Evolutionary conservation across 2,888 invertebrate genomes (phyloP).

Genomic region (Anaspis maculata): DNA sequence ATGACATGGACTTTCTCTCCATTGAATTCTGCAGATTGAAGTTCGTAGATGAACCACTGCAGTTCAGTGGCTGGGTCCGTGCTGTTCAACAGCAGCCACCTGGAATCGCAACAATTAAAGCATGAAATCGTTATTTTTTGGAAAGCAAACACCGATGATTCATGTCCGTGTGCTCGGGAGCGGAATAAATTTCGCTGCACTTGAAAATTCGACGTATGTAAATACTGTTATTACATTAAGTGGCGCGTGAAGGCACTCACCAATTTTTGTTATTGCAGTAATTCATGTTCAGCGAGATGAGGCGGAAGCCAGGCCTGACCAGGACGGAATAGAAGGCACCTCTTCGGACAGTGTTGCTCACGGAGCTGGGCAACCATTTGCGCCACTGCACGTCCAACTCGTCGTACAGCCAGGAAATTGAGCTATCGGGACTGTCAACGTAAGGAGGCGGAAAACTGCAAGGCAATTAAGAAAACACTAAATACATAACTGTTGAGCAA

Average conservation of each 20-base stretch:
- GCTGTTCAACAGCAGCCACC: conserved; percentile 87
- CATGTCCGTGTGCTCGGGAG: too few relatives aligned
- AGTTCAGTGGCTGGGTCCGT: conserved; percentile 94
- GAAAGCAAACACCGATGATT: too few relatives aligned
- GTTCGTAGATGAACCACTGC: conserved; percentile 89
- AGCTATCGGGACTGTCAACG: conserved; percentile 69
- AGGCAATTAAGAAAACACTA: not conserved
- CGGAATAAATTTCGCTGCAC: too few relatives aligned
- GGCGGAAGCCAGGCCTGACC: conserved; percentile 80
- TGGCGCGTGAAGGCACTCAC: too few relatives aligned
- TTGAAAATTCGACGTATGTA: not conserved
- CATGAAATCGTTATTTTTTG: too few relatives aligned
- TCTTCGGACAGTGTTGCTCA: conserved; percentile 75
- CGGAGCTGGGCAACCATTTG: conserved; percentile 82
- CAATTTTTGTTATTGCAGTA: conserved; percentile 94
- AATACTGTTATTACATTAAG: not conserved
- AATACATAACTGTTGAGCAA: too few relatives aligned
- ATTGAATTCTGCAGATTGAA: conserved; percentile 88
- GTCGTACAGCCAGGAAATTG: conserved; percentile 88
- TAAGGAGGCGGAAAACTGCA: conserved; percentile 82
- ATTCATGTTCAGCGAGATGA: conserved; percentile 94
- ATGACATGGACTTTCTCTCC: conserved; percentile 96
- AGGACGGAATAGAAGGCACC: conserved; percentile 90
- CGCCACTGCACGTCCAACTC: conserved; percentile 85
- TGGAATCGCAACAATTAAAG: too few relatives aligned